Conservation (phyloP, 2,888 invertebrate species). For the Conchocele bisecta region DNA sequence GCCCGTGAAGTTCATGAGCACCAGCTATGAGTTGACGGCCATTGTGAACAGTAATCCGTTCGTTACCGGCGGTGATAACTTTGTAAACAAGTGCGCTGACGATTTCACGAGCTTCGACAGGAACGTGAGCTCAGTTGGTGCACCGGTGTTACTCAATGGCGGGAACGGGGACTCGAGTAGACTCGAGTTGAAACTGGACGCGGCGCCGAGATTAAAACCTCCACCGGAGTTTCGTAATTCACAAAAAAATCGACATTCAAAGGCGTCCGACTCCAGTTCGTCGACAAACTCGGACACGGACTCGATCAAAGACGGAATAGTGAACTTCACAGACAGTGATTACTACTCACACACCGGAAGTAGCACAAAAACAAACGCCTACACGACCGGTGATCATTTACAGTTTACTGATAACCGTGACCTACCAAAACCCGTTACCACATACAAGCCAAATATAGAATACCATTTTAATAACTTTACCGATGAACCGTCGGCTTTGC, state of each 20-base stretch:
- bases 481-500: conserved; percentile 24
- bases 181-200: conserved; percentile 59
- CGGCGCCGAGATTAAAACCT: conserved; percentile 72
- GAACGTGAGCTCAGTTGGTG: conserved; percentile 59
- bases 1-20: conserved; percentile 56
- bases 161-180: conserved; percentile 61
- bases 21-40: conserved; percentile 58
- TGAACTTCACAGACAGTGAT: conserved; percentile 69
- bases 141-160: conserved; percentile 58
- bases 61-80: conserved; percentile 55
- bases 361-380: conserved; percentile 47
- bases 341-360: conserved; percentile 72
- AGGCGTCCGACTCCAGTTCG: conserved; percentile 60
- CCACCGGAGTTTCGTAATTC: conserved; percentile 73
- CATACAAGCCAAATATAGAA: conserved; percentile 46
- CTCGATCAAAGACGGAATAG: conserved; percentile 55
- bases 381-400: conserved; percentile 22
- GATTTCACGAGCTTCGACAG: conserved; percentile 57
- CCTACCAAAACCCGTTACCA: not conserved
- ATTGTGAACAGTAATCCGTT: conserved; percentile 68
- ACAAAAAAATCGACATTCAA: conserved; percentile 60
- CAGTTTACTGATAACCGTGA: conserved; percentile 19
- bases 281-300: conserved; percentile 57
- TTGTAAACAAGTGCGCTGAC: conserved; percentile 49
- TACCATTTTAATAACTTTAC: conserved; percentile 54